Conservation (phyloP, 2,797 vertebrate species). For the Carapus acus region DNA sequence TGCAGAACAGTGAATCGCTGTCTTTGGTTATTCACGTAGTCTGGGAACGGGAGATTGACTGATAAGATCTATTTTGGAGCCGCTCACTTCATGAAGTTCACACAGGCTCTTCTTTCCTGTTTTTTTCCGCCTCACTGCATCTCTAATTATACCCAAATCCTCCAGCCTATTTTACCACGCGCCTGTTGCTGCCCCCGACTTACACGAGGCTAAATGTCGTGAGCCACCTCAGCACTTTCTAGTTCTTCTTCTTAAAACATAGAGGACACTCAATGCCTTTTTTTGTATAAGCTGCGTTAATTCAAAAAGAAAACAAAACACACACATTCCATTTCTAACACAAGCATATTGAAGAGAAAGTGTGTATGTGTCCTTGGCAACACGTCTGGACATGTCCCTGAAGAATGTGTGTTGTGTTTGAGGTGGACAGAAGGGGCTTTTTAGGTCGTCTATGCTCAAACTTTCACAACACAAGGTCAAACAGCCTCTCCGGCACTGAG, state of each 20-base stretch:
- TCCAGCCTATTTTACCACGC: conserved; percentile 15
- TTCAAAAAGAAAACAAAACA: not conserved
- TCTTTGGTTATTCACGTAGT: conserved; percentile 37
- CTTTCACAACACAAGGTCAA: conserved; percentile 40
- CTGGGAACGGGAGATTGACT: conserved; percentile 42
- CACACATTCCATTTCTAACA: conserved; percentile 16
- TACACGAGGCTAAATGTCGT: conserved; percentile 11
- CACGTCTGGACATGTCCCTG: conserved; percentile 55
- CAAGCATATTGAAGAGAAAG: conserved; percentile 28
- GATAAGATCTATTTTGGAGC: conserved; percentile 65
- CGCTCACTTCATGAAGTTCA: conserved; percentile 23
- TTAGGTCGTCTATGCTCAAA: conserved; percentile 10
- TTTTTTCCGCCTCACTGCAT: conserved; percentile 14
- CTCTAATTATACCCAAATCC: conserved; percentile 45
- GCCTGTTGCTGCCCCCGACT: conserved; percentile 41
- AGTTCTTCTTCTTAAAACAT: not conserved
- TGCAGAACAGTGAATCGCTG: conserved; percentile 44
- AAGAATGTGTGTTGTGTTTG: conserved; percentile 53
- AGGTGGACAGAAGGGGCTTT: conserved; percentile 28
- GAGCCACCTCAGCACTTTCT: too few relatives aligned
- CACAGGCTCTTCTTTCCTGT: conserved; percentile 34
- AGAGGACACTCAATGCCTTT: conserved; percentile 7
- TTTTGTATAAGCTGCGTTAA: too few relatives aligned
- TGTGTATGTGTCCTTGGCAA: conserved; percentile 23
- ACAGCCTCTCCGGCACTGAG: conserved; percentile 33